Conservation (phyloP, 2,113 vertebrate genomes). For the Columba janthina region DNA sequence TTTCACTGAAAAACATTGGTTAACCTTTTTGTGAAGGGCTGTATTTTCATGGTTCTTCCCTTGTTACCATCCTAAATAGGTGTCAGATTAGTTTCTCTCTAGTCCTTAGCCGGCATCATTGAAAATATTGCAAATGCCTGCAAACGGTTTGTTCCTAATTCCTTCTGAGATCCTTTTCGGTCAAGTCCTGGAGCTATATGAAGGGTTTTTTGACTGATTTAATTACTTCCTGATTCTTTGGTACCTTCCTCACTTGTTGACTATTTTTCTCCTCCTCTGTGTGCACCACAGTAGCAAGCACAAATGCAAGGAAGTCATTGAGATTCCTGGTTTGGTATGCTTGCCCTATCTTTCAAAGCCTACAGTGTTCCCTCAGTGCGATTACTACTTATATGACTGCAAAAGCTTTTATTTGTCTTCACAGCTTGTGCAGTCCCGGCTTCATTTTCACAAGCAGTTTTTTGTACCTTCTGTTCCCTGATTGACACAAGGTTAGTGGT, state of each 20-base stretch:
- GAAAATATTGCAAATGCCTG: background rate
- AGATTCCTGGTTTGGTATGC: background rate
- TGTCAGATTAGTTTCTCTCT: background rate
- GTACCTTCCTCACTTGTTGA: background rate
- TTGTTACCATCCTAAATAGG: background rate
- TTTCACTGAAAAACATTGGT: background rate
- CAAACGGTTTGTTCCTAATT: background rate
- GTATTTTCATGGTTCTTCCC: background rate
- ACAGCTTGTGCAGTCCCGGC: background rate
- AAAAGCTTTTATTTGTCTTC: conserved; percentile 47
- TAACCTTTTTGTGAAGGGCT: background rate
- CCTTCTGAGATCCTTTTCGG: background rate
- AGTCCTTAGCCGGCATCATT: background rate
- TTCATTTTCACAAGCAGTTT: conserved; percentile 31
- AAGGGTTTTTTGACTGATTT: background rate
- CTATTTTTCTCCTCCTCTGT: background rate
- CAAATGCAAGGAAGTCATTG: background rate
- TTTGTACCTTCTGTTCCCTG: background rate
- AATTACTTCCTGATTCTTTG: background rate
- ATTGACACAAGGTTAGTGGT: conserved; percentile 2
- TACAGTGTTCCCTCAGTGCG: background rate
- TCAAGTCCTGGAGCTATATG: background rate
- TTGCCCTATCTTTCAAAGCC: conserved; percentile 15
- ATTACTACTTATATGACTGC: conserved; percentile 12
- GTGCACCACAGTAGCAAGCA: background rate